Base-by-base conservation (phyloP, 1,140 invertebrate species). In the Drosophila insularis region DNA sequence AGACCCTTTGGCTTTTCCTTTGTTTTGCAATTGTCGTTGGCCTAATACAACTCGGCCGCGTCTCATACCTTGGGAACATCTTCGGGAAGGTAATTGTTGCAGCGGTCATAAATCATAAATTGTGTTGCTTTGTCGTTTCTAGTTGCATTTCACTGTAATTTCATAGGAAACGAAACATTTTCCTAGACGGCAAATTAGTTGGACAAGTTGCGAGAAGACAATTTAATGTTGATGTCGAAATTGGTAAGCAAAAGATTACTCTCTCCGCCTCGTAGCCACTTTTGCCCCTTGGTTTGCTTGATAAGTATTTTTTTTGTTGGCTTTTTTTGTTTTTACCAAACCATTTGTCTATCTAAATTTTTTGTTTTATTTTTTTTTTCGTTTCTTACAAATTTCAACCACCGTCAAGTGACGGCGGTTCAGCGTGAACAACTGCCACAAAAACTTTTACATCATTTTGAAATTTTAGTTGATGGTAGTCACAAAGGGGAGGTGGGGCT, bases 101-200 rank as follows among this genome's bases (percentile, higher is more conserved):
- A 76, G 79, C 32, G 69, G 61, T 82, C 82, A 87, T 87, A 87
- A 87, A 87, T 87, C 82, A 87, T 89, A 86, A 76, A 79, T 79
- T 79, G 43, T 50, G 43, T 79, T 70, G 72, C 72, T 59, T 10
- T 59, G 81, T 89, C 58, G 71, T 79, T 76, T 81, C 63, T 61
- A 68, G 46, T 78, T 53, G 59, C 69, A 80, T 85, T 84, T 86
- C 67, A 72, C 84, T 86, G 79, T 74, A 86, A 86, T 86, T 86
- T 87, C 58, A 82, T 43, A 67, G 31, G 37, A 19, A 19, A 31
- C 60, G 73, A 56, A 54, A 58, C 46, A 73, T 73, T 80, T 87
- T 79, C 69, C 68, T 72, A 82, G 69, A 72, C 82, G 35, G 67
- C 59, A 81, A 81, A 85, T 84, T 86, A 63, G 61, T 70, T 77